These are phyloP conservation scores for Panorpa germanica DNA, from an alignment of 2,888 invertebrate genomes.

Conservation along the genomic window DNA sequence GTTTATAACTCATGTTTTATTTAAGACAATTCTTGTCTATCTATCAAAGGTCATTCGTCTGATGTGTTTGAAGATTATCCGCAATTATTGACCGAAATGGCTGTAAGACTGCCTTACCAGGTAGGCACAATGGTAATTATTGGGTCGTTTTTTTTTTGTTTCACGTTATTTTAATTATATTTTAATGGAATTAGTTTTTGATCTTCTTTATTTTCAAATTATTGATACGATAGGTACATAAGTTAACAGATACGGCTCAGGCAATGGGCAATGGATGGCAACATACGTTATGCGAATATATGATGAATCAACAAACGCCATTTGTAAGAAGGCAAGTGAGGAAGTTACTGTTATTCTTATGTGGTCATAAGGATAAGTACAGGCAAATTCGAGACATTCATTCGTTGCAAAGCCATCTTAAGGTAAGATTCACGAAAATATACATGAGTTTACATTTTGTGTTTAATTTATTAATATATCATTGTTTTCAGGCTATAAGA, in stretches of 20 bases:
- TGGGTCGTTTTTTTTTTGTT: no score
- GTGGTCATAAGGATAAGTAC: conserved; percentile 92
- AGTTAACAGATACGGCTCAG: no score
- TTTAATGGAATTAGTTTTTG: no score
- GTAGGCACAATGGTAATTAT: no score
- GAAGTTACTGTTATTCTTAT: conserved; percentile 77
- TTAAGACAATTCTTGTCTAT: neutral
- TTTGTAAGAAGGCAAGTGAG: conserved; percentile 65
- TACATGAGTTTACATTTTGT: neutral
- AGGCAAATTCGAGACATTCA: conserved; percentile 85
- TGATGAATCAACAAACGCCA: conserved; percentile 90
- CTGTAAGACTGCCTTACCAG: conserved; percentile 83
- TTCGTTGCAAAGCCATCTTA: conserved; percentile 76
- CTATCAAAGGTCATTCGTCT: conserved; percentile 49
- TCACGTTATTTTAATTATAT: no score
- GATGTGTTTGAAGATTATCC: conserved; percentile 92
- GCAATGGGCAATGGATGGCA: conserved; percentile 50
- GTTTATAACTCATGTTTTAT: neutral
- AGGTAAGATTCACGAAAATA: conserved; percentile 29
- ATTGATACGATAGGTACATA: no score
- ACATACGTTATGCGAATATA: conserved; percentile 74
- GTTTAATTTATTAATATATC: conserved; percentile 7
- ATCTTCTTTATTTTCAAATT: no score
- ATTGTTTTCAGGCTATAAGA: conserved; percentile 25
- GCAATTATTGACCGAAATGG: conserved; percentile 88